Evolutionary conservation across 30 jellyfish, hydroid and myxozoan genomes (phyloP).

Genomic region (Hydra vulgaris): DNA sequence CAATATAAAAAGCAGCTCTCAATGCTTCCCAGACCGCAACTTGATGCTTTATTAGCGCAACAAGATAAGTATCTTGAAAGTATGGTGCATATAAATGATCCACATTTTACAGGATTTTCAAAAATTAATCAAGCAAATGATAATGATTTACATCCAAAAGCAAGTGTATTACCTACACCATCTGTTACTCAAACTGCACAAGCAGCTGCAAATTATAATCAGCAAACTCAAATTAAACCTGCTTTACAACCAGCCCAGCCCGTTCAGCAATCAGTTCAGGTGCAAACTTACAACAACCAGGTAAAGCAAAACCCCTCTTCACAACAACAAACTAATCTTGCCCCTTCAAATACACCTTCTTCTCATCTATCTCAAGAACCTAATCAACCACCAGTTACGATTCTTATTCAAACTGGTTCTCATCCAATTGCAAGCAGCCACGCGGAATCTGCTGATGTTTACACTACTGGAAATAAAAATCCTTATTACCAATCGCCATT

Average conservation of each 20-base stretch:
- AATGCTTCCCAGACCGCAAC: constrained; percentile 6
- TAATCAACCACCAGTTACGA: not conserved
- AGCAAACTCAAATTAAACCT: not conserved
- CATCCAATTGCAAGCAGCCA: not conserved
- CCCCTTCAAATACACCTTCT: not conserved
- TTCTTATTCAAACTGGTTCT: not conserved
- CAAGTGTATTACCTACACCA: not conserved
- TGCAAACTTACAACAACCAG: not conserved
- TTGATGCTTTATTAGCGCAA: constrained; percentile 2
- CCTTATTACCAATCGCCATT: not conserved
- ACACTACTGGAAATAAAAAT: not conserved
- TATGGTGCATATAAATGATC: not conserved
- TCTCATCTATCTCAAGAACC: not conserved
- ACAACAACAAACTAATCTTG: not conserved
- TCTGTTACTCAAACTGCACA: not conserved
- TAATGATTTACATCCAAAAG: not conserved
- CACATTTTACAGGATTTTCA: not conserved
- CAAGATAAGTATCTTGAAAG: not conserved
- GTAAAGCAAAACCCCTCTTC: not conserved
- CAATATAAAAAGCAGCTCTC: constrained; percentile 1
- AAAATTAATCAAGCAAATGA: not conserved
- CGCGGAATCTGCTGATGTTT: not conserved
- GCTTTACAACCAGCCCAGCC: not conserved
- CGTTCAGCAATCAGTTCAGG: too few species aligned
- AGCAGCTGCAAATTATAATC: not conserved